Base-by-base conservation (phyloP, 2,113 vertebrate species). In the Amblyopsis rosae region DNA sequence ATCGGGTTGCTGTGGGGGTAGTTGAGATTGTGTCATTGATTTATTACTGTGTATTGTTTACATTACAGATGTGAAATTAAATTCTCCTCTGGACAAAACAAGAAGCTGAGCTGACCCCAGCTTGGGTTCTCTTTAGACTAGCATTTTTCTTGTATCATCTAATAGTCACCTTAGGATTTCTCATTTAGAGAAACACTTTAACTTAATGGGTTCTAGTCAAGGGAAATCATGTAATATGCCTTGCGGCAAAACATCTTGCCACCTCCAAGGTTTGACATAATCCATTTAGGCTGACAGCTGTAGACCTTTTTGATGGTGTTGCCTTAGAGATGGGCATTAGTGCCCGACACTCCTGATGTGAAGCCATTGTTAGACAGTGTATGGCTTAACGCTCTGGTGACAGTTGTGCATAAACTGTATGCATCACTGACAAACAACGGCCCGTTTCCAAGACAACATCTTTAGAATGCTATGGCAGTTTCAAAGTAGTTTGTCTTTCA, bases 221-320 rank as follows among this genome's bases (percentile, higher is more conserved):
- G 26, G 26, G 26, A 26, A 6, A 41, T 41, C 35, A 8, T 41
- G 7, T 41, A 41, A 41, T 6, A 41, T 41, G 35, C 5, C 35
- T 41, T 41, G 35, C 35, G 35, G 35, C 4, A 41, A 41, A 41
- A 41, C 35, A 41, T 41, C 35, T 3, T 8, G 9, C 12, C 49
- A 12, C 11, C 49, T 2, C 13, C 49, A 50, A 50, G 49, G 49
- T 50, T 50, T 3, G 35, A 41, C 4, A 41, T 41, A 50, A 13
- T 11, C 72, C 13, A 54, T 60, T 69, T 78, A 76, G 69, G 67
- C 72, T 77, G 65, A 73, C 68, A 72, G 59, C 79, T 62, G 59
- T 67, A 63, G 72, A 85, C 82, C 77, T 82, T 87, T 87, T 85
- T 72, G 81, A 85, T 85, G 81, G 82, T 77, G 87, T 87, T 81